Conservation (phyloP, 1,140 invertebrate species). For the Philopotamus ludificatus region DNA sequence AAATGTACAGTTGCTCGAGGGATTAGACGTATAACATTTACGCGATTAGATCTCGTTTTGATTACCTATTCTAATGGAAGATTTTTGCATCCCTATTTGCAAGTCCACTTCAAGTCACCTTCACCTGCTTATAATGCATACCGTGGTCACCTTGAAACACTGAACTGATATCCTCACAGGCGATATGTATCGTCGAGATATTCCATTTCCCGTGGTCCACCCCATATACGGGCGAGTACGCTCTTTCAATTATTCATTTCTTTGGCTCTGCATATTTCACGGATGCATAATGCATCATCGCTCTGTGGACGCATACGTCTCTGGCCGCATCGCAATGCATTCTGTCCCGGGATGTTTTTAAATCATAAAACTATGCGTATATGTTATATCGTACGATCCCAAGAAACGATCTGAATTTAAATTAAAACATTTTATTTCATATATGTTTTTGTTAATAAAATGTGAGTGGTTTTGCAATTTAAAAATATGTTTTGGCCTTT, state of each 20-base stretch:
- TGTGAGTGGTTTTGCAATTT: neutral
- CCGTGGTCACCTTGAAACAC: conserved; percentile 15
- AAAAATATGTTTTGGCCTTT: neutral
- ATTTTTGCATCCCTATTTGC: too few relatives aligned
- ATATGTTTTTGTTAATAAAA: neutral
- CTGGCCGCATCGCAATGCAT: too few relatives aligned
- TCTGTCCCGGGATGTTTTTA: too few relatives aligned
- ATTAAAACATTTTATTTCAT: too few relatives aligned
- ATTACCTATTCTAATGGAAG: neutral
- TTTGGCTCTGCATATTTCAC: neutral
- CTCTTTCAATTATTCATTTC: conserved; percentile 10
- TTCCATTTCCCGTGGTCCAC: neutral
- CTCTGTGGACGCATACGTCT: neutral
- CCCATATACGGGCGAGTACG: neutral
- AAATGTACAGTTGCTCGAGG: neutral
- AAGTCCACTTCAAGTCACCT: too few relatives aligned
- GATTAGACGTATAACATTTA: neutral
- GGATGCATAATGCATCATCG: conserved; percentile 4
- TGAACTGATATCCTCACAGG: neutral
- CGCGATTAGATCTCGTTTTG: neutral
- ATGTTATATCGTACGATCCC: too few relatives aligned
- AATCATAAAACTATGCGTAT: too few relatives aligned
- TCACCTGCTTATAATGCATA: neutral
- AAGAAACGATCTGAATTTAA: too few relatives aligned
- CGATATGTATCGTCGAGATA: neutral